Evolutionary conservation across 2,113 vertebrate genomes (phyloP).

Genomic region (Sceloporus tristichus): DNA sequence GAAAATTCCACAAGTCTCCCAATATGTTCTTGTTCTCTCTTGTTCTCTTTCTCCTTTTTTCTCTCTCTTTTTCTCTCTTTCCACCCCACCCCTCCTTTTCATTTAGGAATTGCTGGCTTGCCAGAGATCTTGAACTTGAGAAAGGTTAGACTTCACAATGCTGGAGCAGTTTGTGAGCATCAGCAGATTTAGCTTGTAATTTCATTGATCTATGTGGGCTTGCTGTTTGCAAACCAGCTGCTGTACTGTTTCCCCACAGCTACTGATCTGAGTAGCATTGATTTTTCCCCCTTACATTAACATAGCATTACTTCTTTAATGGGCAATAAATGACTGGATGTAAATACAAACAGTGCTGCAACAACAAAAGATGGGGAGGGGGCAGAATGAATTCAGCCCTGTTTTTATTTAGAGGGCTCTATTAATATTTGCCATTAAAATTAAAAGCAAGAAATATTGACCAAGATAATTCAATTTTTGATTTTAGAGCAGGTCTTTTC

Average conservation of each 20-base stretch:
- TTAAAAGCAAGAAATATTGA: conserved; percentile 79
- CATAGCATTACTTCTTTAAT: conserved; percentile 92
- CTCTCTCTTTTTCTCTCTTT: conserved; percentile 19
- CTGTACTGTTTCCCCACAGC: conserved; percentile 87
- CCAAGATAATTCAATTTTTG: conserved; percentile 75
- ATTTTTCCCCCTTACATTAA: conserved; percentile 89
- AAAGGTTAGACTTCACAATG: conserved; percentile 85
- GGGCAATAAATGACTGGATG: conserved; percentile 89
- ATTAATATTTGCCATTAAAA: conserved; percentile 81
- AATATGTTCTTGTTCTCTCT: conserved; percentile 59
- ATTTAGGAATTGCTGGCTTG: conserved; percentile 77
- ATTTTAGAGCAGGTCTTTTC: conserved; percentile 68
- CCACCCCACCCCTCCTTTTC: conserved; percentile 33
- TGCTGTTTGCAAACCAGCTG: conserved; percentile 89
- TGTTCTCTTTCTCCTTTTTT: conserved; percentile 29
- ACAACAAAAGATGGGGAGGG: conserved; percentile 77
- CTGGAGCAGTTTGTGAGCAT: conserved; percentile 87
- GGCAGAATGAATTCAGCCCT: conserved; percentile 53
- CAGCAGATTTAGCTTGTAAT: conserved; percentile 91
- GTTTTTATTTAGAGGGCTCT: conserved; percentile 77
- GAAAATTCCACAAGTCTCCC: conserved; percentile 63
- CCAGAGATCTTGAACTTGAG: conserved; percentile 87
- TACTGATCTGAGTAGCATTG: conserved; percentile 90
- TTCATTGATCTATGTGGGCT: conserved; percentile 89
- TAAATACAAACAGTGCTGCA: conserved; percentile 85